Conservation (phyloP, 2,888 invertebrate species). For the Eupeodes latifasciatus region DNA sequence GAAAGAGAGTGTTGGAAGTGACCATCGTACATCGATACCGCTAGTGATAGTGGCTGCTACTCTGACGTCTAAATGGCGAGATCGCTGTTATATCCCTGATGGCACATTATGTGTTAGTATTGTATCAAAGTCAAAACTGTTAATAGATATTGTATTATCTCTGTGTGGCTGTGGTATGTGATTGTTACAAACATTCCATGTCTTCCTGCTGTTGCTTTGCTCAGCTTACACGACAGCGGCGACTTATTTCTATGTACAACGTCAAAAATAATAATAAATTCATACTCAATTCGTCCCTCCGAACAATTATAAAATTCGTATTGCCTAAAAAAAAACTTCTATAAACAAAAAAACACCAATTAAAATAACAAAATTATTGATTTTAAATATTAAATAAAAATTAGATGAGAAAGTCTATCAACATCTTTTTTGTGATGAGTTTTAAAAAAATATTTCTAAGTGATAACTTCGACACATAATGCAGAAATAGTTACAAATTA, state of each 20-base stretch:
- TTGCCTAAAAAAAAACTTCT: constrained; percentile 6
- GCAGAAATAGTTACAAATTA: too few relatives aligned
- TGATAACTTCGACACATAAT: too few relatives aligned
- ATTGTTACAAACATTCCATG: constrained; percentile 54
- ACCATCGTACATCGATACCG: too few relatives aligned
- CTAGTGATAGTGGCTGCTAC: constrained; percentile 39
- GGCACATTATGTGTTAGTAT: constrained; percentile 63
- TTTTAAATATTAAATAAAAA: neutral
- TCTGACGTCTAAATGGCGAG: constrained; percentile 19
- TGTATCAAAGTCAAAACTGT: constrained; percentile 57
- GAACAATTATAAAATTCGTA: neutral
- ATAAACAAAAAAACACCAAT: neutral
- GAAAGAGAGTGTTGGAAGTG: too few relatives aligned
- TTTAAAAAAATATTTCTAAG: too few relatives aligned
- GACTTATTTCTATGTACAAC: constrained; percentile 31
- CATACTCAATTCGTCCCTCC: neutral
- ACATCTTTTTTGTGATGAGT: too few relatives aligned
- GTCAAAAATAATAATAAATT: constrained; percentile 11
- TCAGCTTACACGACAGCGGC: constrained; percentile 24
- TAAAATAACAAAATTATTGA: neutral
- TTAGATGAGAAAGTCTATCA: too few relatives aligned
- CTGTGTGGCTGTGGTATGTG: constrained; percentile 65
- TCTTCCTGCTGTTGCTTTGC: constrained; percentile 39
- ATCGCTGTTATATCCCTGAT: constrained; percentile 41
- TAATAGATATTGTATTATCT: constrained; percentile 50